Base-by-base conservation (phyloP, 1,140 invertebrate genomes). In the Eurytemora carolleeae region DNA sequence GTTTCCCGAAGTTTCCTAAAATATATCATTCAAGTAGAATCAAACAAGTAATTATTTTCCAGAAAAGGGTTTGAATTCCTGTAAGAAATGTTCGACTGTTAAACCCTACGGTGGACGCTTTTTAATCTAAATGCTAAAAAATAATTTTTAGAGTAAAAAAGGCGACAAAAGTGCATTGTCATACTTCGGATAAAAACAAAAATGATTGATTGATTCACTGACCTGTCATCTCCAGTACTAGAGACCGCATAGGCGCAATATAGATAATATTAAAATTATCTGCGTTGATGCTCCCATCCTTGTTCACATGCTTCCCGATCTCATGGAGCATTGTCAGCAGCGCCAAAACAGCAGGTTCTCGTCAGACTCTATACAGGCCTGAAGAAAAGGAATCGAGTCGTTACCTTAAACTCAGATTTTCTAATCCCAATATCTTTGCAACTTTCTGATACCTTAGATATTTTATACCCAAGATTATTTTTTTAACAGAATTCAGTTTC, bases 191-290 rank as follows among this genome's bases (percentile, higher is more conserved):
- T 25, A 67, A 85, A 84, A 82, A 84, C 3, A 82, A 82, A 1
- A 25, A 20, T 1, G 15, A 64, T 31, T n/a, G 18, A 63, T n/a
- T n/a, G n/a, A n/a, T n/a, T n/a, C n/a, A n/a, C n/a, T n/a, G n/a
- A 64, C 80, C 84, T 65, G 97, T 94, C 95, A 99, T 98, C 80
- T 99, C 96, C 74, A 98, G 94, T 70, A 98, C 96, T 0, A 98
- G 76, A 0, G 95, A 98, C 58, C 90, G 79, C 94, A 99, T 98
- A 0, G 96, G 96, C 12, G 96, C 96, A 26, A 99, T 81, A 69
- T 99, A 99, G 61, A 99, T 90, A 62, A 98, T 92, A 76, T 99
- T 99, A 72, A 99, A 99, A 65, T 97, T 88, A 69, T 95, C 85
- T 0, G 82, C 85, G 71, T 92, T 92, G 57, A 99, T 96, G 0